Conservation (phyloP, 2,797 vertebrate species). For the Parotocinclus haroldoi region DNA sequence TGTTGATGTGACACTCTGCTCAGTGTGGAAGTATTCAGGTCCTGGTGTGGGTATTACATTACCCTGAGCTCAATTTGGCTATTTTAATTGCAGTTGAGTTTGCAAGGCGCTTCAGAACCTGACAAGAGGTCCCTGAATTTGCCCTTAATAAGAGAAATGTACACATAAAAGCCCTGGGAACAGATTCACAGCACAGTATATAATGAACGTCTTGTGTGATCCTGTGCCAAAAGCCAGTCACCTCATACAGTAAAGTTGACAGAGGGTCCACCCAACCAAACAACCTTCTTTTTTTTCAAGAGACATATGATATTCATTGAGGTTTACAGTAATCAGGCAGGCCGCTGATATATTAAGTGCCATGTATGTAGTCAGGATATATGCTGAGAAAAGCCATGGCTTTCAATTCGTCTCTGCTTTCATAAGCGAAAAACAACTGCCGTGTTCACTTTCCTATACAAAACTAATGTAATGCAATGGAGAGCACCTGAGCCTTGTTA, state of each 20-base stretch:
- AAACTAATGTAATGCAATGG: too few species aligned
- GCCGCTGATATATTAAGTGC: slow-evolving; percentile 46
- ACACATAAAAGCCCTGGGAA: slow-evolving; percentile 54
- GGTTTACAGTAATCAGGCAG: slow-evolving; percentile 33
- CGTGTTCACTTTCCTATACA: too few species aligned
- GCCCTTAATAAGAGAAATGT: slow-evolving; percentile 50
- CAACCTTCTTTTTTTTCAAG: slow-evolving; percentile 38
- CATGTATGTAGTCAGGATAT: slow-evolving; percentile 23
- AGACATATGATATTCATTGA: slow-evolving; percentile 54
- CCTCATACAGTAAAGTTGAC: slow-evolving; percentile 39
- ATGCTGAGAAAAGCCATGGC: too few species aligned
- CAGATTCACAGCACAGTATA: slow-evolving; percentile 30
- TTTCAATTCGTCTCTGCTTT: too few species aligned
- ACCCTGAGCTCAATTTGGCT: slow-evolving; percentile 53
- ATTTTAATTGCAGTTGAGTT: slow-evolving; percentile 54
- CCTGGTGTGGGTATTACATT: slow-evolving; percentile 63
- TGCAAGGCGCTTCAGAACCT: slow-evolving; percentile 49
- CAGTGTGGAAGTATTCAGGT: slow-evolving; percentile 48
- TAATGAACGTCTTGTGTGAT: slow-evolving; percentile 54
- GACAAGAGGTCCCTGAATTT: slow-evolving; percentile 42
- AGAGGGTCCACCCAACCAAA: slow-evolving; percentile 37
- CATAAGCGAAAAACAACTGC: too few species aligned
- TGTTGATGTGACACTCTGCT: slow-evolving; percentile 45
- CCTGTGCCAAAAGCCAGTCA: slow-evolving; percentile 43
- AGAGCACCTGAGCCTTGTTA: too few species aligned